phyloP scores from a whole-genome alignment of 2,113 vertebrate genomes.

The Pseudorasbora parva region DNA sequence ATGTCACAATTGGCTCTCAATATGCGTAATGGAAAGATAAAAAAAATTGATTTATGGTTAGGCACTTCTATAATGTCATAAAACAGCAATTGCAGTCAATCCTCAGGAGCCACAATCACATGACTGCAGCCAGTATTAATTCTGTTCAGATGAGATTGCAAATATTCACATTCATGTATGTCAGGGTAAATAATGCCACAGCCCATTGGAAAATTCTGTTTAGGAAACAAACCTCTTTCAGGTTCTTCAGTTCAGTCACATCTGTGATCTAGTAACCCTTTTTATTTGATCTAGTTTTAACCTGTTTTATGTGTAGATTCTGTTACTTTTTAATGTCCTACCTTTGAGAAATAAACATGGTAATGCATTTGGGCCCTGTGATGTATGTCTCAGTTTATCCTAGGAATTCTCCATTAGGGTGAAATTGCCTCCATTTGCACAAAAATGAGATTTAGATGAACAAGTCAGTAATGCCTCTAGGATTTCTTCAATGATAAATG shows the following conservation, averaged over 20 bases:
- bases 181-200: conserved; percentile 16
- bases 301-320: conserved; percentile 39
- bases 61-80: conserved; percentile 18
- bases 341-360: conserved; percentile 55
- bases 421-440: background rate
- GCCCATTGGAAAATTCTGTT: background rate
- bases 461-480: too few relatives aligned
- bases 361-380: conserved; percentile 21
- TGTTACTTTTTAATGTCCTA: conserved; percentile 50
- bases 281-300: conserved; percentile 45
- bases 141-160: background rate
- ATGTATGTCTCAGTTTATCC: background rate
- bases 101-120: conserved; percentile 19
- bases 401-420: background rate
- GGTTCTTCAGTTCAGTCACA: background rate
- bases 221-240: conserved; percentile 6
- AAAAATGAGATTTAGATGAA: too few relatives aligned
- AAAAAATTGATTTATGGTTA: background rate
- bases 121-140: background rate
- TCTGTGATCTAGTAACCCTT: background rate
- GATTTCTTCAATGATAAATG: background rate
- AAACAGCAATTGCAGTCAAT: background rate
- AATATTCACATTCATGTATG: background rate
- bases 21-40: background rate
- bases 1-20: background rate